Percentiles rank a stretch among this genome's conserved stretches.
Evolutionary conservation across 2,888 invertebrate genomes (phyloP).

Genomic region (Tipula lateralis): DNA sequence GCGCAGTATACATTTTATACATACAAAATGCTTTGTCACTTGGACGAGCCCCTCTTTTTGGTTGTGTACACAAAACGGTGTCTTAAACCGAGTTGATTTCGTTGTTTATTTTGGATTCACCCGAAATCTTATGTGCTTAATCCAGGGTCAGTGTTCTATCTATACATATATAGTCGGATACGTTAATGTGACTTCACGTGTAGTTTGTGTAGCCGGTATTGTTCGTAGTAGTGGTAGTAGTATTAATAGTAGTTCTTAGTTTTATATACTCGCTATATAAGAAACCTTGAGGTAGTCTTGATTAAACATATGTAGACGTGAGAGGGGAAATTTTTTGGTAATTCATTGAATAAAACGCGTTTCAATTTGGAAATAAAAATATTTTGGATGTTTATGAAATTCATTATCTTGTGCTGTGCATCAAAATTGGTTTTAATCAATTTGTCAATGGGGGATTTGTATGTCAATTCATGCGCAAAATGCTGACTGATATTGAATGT

Average conservation of each 20-base stretch:
- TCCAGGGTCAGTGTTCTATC: not conserved
- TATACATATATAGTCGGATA: not conserved
- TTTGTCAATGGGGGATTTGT: not conserved
- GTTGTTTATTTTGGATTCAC: not conserved
- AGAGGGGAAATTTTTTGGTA: not conserved
- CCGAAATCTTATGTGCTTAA: not conserved
- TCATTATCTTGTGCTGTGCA: not conserved
- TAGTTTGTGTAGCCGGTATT: too few species aligned
- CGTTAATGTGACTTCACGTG: not conserved
- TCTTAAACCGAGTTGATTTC: not conserved
- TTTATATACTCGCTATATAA: not conserved
- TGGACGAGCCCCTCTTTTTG: not conserved
- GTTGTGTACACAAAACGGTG: too few species aligned
- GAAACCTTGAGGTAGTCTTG: not conserved
- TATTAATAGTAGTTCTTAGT: not conserved
- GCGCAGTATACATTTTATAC: too few species aligned
- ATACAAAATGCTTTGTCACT: not conserved
- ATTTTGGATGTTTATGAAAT: not conserved
- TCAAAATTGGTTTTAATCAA: not conserved
- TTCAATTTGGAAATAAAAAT: not conserved
- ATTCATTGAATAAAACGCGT: not conserved
- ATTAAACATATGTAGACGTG: not conserved
- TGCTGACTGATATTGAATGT: not conserved
- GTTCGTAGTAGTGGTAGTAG: not conserved
- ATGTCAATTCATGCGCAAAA: not conserved